These are phyloP conservation scores for Conistra vaccinii DNA, from an alignment of 2,888 invertebrate species.

Conservation along the genomic window DNA sequence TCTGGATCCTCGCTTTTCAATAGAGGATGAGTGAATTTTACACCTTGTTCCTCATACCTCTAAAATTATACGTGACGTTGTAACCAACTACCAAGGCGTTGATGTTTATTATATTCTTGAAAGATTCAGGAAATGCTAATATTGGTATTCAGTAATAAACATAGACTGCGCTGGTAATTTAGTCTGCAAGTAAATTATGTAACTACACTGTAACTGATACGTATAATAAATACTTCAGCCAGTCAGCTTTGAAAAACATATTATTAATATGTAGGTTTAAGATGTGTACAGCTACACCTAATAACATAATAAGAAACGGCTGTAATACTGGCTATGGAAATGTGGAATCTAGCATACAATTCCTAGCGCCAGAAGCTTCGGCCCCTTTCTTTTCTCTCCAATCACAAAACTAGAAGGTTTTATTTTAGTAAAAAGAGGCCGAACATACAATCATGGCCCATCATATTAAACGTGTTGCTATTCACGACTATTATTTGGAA, in stretches of 20 bases:
- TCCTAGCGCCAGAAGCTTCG: constrained; percentile 11
- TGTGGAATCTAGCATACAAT: neutral
- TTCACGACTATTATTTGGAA: constrained; percentile 25
- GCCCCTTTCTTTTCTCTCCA: constrained; percentile 19
- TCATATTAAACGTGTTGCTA: constrained; percentile 34
- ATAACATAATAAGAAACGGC: neutral
- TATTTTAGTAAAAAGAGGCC: constrained; percentile 54
- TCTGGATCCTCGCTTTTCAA: too few species aligned
- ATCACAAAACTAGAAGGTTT: constrained; percentile 51
- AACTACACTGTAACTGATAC: constrained; percentile 39
- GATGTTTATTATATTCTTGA: constrained; percentile 10
- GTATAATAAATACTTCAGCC: constrained; percentile 34
- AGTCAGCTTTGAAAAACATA: constrained; percentile 8
- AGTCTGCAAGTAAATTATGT: constrained; percentile 44
- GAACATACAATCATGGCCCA: constrained; percentile 25
- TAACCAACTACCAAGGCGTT: neutral
- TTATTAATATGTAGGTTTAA: constrained; percentile 12
- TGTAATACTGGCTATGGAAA: constrained; percentile 9
- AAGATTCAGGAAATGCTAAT: constrained; percentile 47
- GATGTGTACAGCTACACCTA: neutral
- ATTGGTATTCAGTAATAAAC: constrained; percentile 29
- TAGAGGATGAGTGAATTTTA: too few species aligned
- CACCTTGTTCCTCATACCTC: too few species aligned
- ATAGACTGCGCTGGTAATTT: constrained; percentile 26
- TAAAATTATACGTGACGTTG: neutral